Evolutionary conservation across 2,113 vertebrate genomes (phyloP).

Genomic region (Machaerirhynchus nigripectus): DNA sequence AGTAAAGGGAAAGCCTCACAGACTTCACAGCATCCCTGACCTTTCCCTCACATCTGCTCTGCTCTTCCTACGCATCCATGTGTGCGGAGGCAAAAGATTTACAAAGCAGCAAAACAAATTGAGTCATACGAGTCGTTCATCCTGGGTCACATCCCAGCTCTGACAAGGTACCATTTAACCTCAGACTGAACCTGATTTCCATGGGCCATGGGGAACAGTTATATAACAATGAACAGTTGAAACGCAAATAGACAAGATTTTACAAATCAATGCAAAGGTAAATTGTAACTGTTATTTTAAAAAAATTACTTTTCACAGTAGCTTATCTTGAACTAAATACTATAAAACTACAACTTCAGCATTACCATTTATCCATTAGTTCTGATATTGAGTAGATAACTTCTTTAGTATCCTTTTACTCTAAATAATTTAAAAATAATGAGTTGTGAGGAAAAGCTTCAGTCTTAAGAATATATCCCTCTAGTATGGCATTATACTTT

Average conservation of each 20-base stretch:
- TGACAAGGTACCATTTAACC: conserved; percentile 21
- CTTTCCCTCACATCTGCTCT: conserved; percentile 45
- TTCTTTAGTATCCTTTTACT: background rate
- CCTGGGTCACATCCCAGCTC: conserved; percentile 10
- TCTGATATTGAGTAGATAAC: background rate
- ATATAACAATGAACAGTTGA: background rate
- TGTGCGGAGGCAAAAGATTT: background rate
- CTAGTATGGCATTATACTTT: background rate
- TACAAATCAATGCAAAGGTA: background rate
- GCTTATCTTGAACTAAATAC: background rate
- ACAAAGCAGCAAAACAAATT: background rate
- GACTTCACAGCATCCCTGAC: conserved; percentile 34
- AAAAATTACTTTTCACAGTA: background rate
- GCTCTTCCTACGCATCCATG: background rate
- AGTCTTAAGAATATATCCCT: background rate
- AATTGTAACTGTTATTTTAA: background rate
- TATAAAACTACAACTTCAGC: background rate
- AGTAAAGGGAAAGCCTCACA: background rate
- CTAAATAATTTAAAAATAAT: background rate
- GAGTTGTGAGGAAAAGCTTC: background rate
- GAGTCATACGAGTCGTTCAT: background rate
- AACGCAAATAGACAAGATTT: background rate
- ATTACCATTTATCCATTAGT: background rate
- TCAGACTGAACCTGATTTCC: conserved; percentile 4
- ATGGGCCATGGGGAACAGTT: background rate